Evolutionary conservation across 2,888 invertebrate species (phyloP), one percentile per base, ranked within the genome.

Genomic region (Synergus umbraculus): DNA sequence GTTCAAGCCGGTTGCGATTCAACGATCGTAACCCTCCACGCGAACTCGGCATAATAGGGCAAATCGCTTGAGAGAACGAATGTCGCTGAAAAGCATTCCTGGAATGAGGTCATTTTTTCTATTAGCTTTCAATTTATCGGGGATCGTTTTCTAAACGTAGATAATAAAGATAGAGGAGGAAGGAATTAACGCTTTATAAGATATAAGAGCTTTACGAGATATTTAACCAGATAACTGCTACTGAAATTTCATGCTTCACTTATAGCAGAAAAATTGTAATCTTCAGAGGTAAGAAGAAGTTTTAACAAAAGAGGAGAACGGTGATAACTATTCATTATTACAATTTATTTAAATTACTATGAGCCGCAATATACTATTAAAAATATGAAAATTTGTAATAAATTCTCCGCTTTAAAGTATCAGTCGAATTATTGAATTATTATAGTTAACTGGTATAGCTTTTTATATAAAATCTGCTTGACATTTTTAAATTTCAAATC

Each of bases 401-500:
- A 1, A 29, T 29, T 29, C 22, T 29, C 22, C 22, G 1, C 1
- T 29, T 29, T 2, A 43, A 43, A 43, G 43, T 8, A 44, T 18
- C 67, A 1, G 22, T 10, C 10, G 7, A 12, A n/a, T 54, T 49
- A 22, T 22, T 22, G 22, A 22, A 22, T 22, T 22, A 22, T 22
- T 22, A 22, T 22, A 22, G 22, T 22, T 22, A 22, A 22, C 22
- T 22, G 22, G 22, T 29, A 29, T 29, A 29, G 22, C 22, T 29
- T 54, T n/a, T 54, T 8, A 15, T 41, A 15, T 54, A 10, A 10
- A 73, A 73, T 73, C 49, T 54, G 10, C 37, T 9, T 49, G 73
- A 29, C n/a, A 73, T 37, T 54, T 54, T 73, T 37, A 49, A 73
- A 73, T 73, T 73, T 73, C 37, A 54, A 73, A 73, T 73, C n/a